Conservation (phyloP, 2,888 invertebrate species). For the Polia nebulosa region DNA sequence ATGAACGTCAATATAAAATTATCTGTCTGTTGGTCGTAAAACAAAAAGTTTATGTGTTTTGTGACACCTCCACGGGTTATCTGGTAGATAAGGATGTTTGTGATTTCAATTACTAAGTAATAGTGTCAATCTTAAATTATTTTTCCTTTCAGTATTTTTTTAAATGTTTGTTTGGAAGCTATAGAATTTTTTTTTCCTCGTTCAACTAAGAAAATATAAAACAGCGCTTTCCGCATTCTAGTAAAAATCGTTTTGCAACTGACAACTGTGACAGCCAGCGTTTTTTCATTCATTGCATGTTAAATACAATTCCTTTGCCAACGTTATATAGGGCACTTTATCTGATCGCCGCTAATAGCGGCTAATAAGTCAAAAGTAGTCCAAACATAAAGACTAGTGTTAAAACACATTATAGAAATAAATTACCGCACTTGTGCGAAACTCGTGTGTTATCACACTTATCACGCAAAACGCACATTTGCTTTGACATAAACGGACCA, state of each 20-base stretch:
- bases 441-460: constrained; percentile 70
- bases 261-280: constrained; percentile 27
- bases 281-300: constrained; percentile 52
- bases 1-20: constrained; percentile 67
- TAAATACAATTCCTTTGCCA: constrained; percentile 47
- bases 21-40: constrained; percentile 71
- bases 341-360: constrained; percentile 58
- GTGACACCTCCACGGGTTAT: constrained; percentile 75
- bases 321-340: constrained; percentile 48
- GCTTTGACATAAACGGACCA: constrained; percentile 69
- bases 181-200: not conserved
- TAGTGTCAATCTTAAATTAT: constrained; percentile 32
- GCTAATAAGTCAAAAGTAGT: constrained; percentile 55
- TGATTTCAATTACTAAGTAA: constrained; percentile 62
- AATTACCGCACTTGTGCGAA: constrained; percentile 62
- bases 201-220: not conserved
- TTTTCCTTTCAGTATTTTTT: constrained; percentile 18
- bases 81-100: constrained; percentile 70
- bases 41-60: constrained; percentile 73
- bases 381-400: constrained; percentile 59
- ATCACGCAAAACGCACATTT: constrained; percentile 77
- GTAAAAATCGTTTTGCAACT: constrained; percentile 26
- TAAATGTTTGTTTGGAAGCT: not conserved
- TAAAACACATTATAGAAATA: constrained; percentile 65
- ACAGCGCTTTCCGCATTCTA: not conserved